These are phyloP conservation scores for Leptobrachium leishanense DNA, from an alignment of 2,113 vertebrate genomes.

Conservation along the genomic window DNA sequence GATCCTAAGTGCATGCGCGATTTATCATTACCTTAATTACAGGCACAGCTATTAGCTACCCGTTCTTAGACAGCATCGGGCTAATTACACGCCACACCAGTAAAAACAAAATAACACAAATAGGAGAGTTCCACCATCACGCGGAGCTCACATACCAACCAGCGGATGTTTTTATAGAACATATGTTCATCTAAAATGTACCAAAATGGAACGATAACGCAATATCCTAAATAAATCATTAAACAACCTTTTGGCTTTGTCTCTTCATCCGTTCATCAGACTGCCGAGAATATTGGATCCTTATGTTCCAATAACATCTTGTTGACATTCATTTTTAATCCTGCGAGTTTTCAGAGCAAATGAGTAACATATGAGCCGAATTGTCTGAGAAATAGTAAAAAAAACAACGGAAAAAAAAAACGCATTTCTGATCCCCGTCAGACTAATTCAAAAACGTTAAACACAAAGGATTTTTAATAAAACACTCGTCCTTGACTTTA, in stretches of 20 bases:
- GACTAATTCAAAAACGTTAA: not conserved
- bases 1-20: conserved; percentile 3
- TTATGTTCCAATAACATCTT: conserved; percentile 28
- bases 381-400: not conserved
- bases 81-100: conserved; percentile 9
- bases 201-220: conserved; percentile 20
- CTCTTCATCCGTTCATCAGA: conserved; percentile 23
- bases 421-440: not conserved
- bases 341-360: conserved; percentile 14
- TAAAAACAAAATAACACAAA: conserved; percentile 3
- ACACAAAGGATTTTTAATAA: not conserved
- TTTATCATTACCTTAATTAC: conserved; percentile 35
- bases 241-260: conserved; percentile 30
- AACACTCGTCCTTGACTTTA: not conserved
- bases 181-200: conserved; percentile 29
- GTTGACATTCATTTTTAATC: conserved; percentile 24
- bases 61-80: conserved; percentile 11
- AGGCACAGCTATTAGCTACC: conserved; percentile 31
- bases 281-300: conserved; percentile 27
- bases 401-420: no score
- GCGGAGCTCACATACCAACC: not conserved
- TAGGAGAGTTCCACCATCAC: conserved; percentile 9
- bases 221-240: conserved; percentile 42
- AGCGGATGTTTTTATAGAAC: not conserved
- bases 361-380: not conserved